phyloP scores from a whole-genome alignment of 2,888 invertebrate species.

The Orthosia gothica region DNA sequence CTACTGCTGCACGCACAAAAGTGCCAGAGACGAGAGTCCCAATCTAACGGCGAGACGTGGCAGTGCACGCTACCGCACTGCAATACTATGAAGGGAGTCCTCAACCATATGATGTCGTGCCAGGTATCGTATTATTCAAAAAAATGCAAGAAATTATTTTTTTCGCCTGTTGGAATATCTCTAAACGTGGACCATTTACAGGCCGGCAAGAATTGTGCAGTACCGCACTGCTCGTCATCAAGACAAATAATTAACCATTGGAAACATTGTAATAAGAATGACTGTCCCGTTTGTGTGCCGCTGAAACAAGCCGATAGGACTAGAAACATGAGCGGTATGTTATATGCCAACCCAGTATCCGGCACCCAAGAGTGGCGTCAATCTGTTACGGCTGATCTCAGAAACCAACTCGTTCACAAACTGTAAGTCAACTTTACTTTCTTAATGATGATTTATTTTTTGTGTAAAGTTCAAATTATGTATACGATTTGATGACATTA shows the following conservation, averaged over 20 bases:
- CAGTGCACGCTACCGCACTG: slow-evolving; percentile 95
- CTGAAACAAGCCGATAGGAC: slow-evolving; percentile 97
- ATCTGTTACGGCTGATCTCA: slow-evolving; percentile 98
- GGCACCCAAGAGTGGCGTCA: slow-evolving; percentile 99
- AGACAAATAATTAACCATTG: slow-evolving; percentile 99
- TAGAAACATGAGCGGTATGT: slow-evolving; percentile 86
- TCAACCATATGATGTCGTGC: slow-evolving; percentile 97
- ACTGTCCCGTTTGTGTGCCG: slow-evolving; percentile 99
- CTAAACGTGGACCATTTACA: slow-evolving; percentile 26
- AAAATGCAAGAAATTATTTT: background rate
- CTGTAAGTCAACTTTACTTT: background rate
- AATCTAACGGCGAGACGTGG: slow-evolving; percentile 95
- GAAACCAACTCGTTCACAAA: slow-evolving; percentile 91
- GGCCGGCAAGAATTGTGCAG: slow-evolving; percentile 94
- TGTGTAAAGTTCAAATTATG: background rate
- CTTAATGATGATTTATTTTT: background rate
- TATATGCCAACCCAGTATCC: slow-evolving; percentile 93
- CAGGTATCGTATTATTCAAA: slow-evolving; percentile 85
- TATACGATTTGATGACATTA: slow-evolving; percentile 17
- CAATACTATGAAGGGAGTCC: no score
- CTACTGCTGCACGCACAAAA: slow-evolving; percentile 99
- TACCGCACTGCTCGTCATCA: slow-evolving; percentile 99
- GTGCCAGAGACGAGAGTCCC: slow-evolving; percentile 98
- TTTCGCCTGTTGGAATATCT: background rate
- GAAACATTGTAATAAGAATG: slow-evolving; percentile 98